A percentile compares a stretch with the other conserved stretches of the same genome.
Evolutionary conservation across 2,797 vertebrate species (phyloP).

Genomic region (Pipistrellus pygmaeus): DNA sequence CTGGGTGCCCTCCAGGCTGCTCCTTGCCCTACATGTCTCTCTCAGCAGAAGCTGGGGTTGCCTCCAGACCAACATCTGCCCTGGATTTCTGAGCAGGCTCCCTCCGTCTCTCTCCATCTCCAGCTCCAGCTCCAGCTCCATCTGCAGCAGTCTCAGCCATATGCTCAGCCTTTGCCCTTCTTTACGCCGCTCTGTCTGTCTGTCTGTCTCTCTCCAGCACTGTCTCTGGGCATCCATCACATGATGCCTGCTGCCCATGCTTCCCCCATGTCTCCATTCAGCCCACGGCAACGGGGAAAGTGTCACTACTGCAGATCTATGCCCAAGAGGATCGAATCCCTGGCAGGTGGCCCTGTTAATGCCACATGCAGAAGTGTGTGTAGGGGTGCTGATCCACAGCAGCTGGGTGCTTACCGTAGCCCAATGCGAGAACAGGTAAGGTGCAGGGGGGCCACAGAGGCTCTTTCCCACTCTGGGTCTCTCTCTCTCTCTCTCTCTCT

Average conservation of each 20-base stretch:
- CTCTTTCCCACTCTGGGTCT: no score
- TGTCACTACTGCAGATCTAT: constrained; percentile 67
- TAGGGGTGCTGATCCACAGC: constrained; percentile 85
- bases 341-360: constrained; percentile 88
- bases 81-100: not conserved
- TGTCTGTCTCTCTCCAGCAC: not conserved
- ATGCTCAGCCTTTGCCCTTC: not conserved
- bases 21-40: not conserved
- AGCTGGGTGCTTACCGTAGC: constrained; percentile 82
- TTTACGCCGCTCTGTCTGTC: not conserved
- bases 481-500: not conserved
- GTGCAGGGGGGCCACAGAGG: fast-evolving
- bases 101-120: not conserved
- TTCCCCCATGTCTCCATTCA: not conserved
- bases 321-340: constrained; percentile 83
- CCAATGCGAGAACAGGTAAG: constrained; percentile 76
- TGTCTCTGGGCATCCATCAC: not conserved
- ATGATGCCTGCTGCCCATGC: no score
- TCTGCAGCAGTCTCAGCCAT: not conserved
- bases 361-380: no score
- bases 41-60: not conserved
- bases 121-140: not conserved
- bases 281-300: not conserved
- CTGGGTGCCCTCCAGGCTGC: not conserved
- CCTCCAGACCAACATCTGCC: fast-evolving